Evolutionary conservation across 2,113 vertebrate species (phyloP).

Genomic region (Misgurnus mizolepis): DNA sequence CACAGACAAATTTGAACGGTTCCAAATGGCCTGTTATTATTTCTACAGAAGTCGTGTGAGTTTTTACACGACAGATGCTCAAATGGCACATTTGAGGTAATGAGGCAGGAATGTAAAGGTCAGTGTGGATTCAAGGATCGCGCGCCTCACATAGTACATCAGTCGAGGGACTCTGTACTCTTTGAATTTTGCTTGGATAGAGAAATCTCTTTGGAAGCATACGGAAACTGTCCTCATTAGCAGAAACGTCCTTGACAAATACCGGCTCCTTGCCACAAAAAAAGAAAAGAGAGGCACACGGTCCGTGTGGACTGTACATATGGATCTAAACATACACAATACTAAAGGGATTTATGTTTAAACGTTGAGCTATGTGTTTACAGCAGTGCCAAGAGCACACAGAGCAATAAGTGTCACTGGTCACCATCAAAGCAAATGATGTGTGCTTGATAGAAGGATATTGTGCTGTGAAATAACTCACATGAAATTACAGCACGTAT

Average conservation of each 20-base stretch:
- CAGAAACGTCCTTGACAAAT: slow-evolving; percentile 33
- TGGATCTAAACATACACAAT: neutral
- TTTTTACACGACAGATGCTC: slow-evolving; percentile 31
- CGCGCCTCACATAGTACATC: neutral
- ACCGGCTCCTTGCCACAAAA: neutral
- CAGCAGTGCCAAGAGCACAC: neutral
- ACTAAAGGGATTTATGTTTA: neutral
- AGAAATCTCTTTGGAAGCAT: slow-evolving; percentile 34
- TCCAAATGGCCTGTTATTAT: neutral
- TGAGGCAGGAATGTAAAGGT: slow-evolving; percentile 34
- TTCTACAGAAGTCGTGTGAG: neutral
- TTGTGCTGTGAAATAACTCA: neutral
- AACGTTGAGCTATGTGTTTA: slow-evolving; percentile 22
- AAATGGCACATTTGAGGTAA: slow-evolving; percentile 30
- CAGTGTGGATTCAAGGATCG: slow-evolving; percentile 15
- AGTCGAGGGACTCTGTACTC: neutral
- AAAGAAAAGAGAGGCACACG: neutral
- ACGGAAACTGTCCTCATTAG: slow-evolving; percentile 39
- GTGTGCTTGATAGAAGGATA: neutral
- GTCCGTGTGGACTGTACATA: neutral
- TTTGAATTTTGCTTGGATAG: slow-evolving; percentile 10
- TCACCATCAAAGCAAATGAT: slow-evolving; percentile 29
- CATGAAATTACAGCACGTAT: neutral
- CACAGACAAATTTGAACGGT: neutral
- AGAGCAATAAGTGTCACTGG: neutral